Percentiles rank a stretch among this genome's conserved stretches.
phyloP scores from a whole-genome alignment of 2,797 vertebrate genomes.

The Protonibea diacanthus region DNA sequence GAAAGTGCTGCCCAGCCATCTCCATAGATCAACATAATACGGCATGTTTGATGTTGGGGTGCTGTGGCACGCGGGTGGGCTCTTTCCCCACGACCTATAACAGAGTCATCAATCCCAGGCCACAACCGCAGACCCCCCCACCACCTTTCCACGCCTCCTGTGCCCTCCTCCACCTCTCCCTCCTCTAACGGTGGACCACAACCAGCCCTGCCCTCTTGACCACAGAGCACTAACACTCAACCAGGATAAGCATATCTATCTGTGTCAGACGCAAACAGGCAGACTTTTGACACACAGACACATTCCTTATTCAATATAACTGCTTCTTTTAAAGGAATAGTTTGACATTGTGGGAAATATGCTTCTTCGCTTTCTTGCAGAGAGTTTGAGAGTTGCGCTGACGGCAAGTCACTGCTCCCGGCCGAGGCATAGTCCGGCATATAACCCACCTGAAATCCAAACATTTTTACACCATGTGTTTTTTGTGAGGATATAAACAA shows the following conservation, averaged over 20 bases:
- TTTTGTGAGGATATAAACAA: not conserved
- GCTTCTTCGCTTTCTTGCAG: not conserved
- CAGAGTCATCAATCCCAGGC: slow-evolving; percentile 80
- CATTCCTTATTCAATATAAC: slow-evolving; percentile 24
- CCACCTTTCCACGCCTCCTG: slow-evolving; percentile 45
- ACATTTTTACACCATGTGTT: not conserved
- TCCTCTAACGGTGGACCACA: slow-evolving; percentile 42
- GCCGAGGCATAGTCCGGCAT: not conserved
- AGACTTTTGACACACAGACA: slow-evolving; percentile 44
- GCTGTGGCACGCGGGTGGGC: slow-evolving; percentile 78
- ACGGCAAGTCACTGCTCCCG: not conserved
- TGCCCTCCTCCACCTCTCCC: slow-evolving; percentile 8
- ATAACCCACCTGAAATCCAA: not conserved
- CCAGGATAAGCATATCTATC: slow-evolving; percentile 59
- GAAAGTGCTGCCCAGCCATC: slow-evolving; percentile 81
- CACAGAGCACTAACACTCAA: slow-evolving; percentile 64
- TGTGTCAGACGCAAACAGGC: slow-evolving; percentile 59
- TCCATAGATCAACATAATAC: slow-evolving; percentile 86
- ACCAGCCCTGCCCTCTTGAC: slow-evolving; percentile 71
- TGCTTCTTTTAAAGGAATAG: not conserved
- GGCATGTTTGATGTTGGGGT: slow-evolving; percentile 83
- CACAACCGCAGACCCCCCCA: slow-evolving; percentile 52
- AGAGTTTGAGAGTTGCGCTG: not conserved
- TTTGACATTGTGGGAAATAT: not conserved
- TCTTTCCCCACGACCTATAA: slow-evolving; percentile 62